These are phyloP conservation scores for Rhodinocichla rosea DNA, from an alignment of 2,113 vertebrate species.

Conservation along the genomic window DNA sequence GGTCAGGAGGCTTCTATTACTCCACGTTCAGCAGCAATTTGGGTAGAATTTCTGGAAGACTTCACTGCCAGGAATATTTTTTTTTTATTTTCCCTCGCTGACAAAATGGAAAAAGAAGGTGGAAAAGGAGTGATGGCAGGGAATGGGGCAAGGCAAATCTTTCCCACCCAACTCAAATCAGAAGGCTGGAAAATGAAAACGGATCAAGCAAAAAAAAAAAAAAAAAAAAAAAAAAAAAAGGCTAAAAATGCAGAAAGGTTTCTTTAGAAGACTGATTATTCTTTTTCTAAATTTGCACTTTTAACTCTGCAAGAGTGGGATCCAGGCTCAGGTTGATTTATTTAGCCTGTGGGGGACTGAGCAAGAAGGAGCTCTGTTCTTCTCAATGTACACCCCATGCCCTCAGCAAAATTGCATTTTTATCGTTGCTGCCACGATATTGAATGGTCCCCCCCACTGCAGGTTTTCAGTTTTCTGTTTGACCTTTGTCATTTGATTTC, in stretches of 20 bases:
- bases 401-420: constrained; percentile 7
- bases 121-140: neutral
- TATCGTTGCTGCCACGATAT: neutral
- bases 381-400: neutral
- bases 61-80: neutral
- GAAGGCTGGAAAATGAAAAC: neutral
- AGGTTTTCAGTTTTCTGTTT: neutral
- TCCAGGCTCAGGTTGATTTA: neutral
- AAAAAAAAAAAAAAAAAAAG: neutral
- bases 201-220: neutral
- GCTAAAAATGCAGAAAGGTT: neutral
- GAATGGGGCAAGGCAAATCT: neutral
- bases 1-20: constrained; percentile 10
- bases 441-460: neutral
- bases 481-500: constrained; percentile 16
- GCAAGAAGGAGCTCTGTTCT: neutral
- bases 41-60: neutral
- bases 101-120: neutral
- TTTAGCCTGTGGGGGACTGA: neutral
- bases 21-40: neutral
- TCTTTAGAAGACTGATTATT: neutral
- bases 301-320: neutral
- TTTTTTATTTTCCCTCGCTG: neutral
- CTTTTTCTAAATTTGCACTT: neutral
- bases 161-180: neutral